Conservation (phyloP, 2,113 vertebrate genomes). For the Sinosuthora webbiana region DNA sequence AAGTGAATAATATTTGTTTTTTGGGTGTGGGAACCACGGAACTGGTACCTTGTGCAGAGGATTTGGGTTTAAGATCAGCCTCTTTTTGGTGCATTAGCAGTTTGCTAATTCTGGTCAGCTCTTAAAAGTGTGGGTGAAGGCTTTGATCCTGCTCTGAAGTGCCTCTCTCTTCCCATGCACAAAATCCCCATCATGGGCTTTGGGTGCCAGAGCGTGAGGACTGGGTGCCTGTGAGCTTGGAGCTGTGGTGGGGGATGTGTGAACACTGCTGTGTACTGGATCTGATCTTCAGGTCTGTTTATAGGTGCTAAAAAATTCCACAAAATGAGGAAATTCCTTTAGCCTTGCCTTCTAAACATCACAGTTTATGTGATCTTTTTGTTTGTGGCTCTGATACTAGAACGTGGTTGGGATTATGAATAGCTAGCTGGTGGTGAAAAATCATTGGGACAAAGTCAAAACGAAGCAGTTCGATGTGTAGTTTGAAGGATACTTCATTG, state of each 20-base stretch:
- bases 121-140: neutral
- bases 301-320: neutral
- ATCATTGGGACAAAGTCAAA: neutral
- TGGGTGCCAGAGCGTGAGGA: neutral
- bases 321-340: neutral
- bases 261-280: neutral
- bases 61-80: neutral
- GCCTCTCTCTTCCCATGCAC: neutral
- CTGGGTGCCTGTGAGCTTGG: neutral
- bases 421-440: neutral
- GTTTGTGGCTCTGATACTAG: neutral
- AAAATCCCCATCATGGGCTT: neutral
- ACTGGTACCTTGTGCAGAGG: neutral
- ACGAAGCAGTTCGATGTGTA: neutral
- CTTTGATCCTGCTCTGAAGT: neutral
- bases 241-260: neutral
- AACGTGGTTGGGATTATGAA: neutral
- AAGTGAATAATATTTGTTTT: neutral
- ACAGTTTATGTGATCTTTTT: neutral
- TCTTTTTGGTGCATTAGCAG: neutral
- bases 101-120: neutral
- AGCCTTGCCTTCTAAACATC: neutral
- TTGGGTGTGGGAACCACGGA: rapidly evolving
- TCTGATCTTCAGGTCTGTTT: neutral
- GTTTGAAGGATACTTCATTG: neutral